Evolutionary conservation across 1,140 invertebrate genomes (phyloP).

Genomic region (Trachymyrmex cornetzi): DNA sequence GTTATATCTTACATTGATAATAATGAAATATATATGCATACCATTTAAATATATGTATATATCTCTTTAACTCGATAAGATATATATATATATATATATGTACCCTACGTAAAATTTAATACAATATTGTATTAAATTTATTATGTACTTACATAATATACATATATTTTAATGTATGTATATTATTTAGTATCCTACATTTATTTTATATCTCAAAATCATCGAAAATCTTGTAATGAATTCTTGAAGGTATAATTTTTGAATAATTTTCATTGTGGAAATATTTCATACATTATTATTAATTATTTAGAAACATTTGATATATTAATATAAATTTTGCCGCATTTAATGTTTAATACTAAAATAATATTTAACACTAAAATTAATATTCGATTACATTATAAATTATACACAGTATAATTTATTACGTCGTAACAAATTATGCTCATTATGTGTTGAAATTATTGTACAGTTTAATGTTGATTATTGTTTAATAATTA

Average conservation of each 20-base stretch:
- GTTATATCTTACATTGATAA: not conserved
- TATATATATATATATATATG: not conserved
- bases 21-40: not conserved
- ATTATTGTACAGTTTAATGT: not conserved
- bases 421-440: not conserved
- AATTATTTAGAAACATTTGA: too few relatives aligned
- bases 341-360: not conserved
- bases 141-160: not conserved
- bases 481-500: not conserved
- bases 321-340: constrained; percentile 6
- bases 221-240: not conserved
- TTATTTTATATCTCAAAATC: not conserved
- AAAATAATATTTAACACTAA: not conserved
- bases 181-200: not conserved
- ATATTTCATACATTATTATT: not conserved
- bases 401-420: not conserved
- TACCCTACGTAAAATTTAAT: not conserved
- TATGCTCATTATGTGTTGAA: not conserved
- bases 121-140: not conserved
- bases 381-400: not conserved
- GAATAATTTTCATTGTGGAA: not conserved
- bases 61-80: not conserved
- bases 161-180: not conserved
- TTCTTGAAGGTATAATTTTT: not conserved
- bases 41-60: not conserved